phyloP scores from a whole-genome alignment of 2,797 vertebrate species.

The Periophthalmus magnuspinnatus region DNA sequence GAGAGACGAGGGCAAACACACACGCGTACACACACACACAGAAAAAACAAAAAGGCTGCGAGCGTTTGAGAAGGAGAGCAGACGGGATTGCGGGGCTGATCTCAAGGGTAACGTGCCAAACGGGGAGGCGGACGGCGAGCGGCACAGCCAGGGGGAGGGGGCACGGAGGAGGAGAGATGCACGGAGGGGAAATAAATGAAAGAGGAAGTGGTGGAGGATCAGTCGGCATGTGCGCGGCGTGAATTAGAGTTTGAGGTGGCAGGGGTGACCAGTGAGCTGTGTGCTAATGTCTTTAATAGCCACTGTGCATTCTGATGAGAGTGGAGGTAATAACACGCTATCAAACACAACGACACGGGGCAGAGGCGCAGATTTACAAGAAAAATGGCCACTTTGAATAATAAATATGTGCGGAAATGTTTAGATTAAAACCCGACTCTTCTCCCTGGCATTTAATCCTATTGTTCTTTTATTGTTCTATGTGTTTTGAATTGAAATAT shows the following conservation, averaged over 20 bases:
- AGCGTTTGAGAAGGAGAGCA: constrained; percentile 53
- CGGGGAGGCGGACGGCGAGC: constrained; percentile 68
- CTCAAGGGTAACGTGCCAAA: constrained; percentile 78
- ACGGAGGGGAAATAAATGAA: not conserved
- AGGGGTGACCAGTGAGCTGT: constrained; percentile 37
- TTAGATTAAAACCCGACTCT: not conserved
- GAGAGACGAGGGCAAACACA: constrained; percentile 28
- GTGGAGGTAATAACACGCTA: not conserved
- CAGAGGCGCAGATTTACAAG: not conserved
- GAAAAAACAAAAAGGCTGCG: constrained; percentile 35
- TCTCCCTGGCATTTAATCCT: too few species aligned
- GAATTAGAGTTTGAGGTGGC: constrained; percentile 40
- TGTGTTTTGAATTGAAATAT: too few species aligned
- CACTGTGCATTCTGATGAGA: constrained; percentile 1
- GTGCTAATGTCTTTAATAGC: constrained; percentile 47
- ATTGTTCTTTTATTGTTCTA: too few species aligned
- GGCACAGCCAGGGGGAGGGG: constrained; percentile 29
- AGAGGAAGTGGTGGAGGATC: not conserved
- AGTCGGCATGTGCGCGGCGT: constrained; percentile 14
- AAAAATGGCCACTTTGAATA: constrained; percentile 4
- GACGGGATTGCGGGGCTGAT: constrained; percentile 64
- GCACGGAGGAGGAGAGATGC: constrained; percentile 1
- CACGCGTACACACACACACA: too few species aligned
- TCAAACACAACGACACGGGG: constrained; percentile 1
- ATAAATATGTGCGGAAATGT: constrained; percentile 12